phyloP scores from a whole-genome alignment of 2,113 vertebrate genomes.

The Callocephalon fimbriatum region DNA sequence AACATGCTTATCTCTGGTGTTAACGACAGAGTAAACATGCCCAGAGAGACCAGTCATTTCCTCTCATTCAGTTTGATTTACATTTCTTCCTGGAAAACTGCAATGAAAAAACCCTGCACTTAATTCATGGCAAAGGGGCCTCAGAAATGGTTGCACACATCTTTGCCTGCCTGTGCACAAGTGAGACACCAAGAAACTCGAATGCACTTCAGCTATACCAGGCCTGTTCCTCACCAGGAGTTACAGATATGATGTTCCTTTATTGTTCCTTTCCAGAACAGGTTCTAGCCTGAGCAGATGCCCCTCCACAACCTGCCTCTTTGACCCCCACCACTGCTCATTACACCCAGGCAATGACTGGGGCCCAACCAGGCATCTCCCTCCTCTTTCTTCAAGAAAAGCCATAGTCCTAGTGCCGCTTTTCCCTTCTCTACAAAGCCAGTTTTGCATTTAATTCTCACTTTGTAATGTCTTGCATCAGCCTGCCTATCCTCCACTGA shows the following conservation, averaged over 20 bases:
- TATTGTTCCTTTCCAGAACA: not conserved
- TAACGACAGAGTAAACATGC: not conserved
- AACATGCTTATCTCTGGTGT: slow-evolving; percentile 18
- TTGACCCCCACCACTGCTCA: not conserved
- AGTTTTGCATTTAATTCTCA: not conserved
- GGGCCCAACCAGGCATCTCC: slow-evolving; percentile 42
- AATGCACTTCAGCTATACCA: not conserved
- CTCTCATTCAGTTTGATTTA: slow-evolving; percentile 36
- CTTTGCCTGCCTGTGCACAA: rapidly evolving
- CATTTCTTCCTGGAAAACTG: slow-evolving; percentile 4
- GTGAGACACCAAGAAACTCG: not conserved
- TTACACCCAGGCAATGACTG: not conserved
- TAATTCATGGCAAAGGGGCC: not conserved
- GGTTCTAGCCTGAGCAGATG: not conserved
- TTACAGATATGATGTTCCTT: not conserved
- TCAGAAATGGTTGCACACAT: not conserved
- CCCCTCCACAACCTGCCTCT: not conserved
- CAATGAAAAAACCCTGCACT: not conserved
- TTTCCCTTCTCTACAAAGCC: not conserved
- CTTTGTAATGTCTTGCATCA: not conserved
- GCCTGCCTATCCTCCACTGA: not conserved
- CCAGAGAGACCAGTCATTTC: slow-evolving; percentile 1
- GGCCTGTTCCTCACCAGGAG: slow-evolving; percentile 26
- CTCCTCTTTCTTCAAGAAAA: slow-evolving; percentile 4
- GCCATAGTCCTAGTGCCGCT: not conserved